These are phyloP conservation scores for Tineola bisselliella DNA, from an alignment of 2,888 invertebrate species.

Conservation along the genomic window DNA sequence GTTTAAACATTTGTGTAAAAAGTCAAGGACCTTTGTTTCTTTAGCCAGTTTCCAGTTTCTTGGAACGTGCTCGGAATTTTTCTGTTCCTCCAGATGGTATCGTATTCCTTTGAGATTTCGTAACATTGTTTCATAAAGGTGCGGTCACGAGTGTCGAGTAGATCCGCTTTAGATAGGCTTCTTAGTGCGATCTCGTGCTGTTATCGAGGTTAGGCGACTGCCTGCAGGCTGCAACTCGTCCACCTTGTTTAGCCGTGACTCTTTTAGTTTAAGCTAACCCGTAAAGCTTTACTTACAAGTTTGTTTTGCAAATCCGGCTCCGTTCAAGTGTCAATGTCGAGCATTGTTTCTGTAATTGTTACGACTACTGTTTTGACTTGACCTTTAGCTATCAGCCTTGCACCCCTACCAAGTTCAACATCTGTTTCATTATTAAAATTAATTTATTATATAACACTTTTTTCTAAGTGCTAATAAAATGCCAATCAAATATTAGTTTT, in stretches of 20 bases:
- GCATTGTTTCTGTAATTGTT: slow-evolving; percentile 20
- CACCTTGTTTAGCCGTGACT: slow-evolving; percentile 11
- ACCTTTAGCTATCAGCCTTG: slow-evolving; percentile 5
- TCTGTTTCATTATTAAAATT: not conserved
- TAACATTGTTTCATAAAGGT: slow-evolving; percentile 21
- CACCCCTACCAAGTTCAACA: not conserved
- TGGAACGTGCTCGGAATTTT: slow-evolving; percentile 38
- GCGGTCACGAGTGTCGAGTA: slow-evolving; percentile 20
- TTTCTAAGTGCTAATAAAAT: no score
- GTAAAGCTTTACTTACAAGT: not conserved
- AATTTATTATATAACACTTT: no score
- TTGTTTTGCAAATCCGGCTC: slow-evolving; percentile 40
- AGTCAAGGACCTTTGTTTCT: slow-evolving; percentile 42
- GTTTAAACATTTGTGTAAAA: slow-evolving; percentile 24
- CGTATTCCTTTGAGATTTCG: slow-evolving; percentile 29
- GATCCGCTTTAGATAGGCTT: slow-evolving; percentile 16
- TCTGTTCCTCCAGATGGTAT: slow-evolving; percentile 36
- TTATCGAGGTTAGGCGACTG: slow-evolving; percentile 11
- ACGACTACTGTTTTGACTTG: slow-evolving; percentile 7
- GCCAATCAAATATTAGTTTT: no score
- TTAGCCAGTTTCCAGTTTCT: slow-evolving; percentile 32
- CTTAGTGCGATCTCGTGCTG: slow-evolving; percentile 14
- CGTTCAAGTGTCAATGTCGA: slow-evolving; percentile 51
- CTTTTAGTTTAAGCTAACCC: not conserved
- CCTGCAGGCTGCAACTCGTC: slow-evolving; percentile 10